Percentiles rank a stretch among this genome's conserved stretches.
phyloP scores from a whole-genome alignment of 1,140 invertebrate genomes.

The Acyrthosiphon pisum region DNA sequence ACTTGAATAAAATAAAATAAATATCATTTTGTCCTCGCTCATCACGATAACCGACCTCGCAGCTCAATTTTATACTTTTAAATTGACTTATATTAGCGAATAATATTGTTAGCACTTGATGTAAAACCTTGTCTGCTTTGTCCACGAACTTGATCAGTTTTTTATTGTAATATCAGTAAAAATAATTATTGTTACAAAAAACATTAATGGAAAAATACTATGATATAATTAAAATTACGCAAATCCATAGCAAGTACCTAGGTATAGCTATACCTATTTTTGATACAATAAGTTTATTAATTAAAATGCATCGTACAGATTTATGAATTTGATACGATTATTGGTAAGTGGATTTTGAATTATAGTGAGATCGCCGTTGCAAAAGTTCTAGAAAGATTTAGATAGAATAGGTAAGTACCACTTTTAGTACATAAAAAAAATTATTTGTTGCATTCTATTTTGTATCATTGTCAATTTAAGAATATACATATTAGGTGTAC shows the following conservation, averaged over 20 bases:
- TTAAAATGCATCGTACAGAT: not conserved
- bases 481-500: not conserved
- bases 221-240: not conserved
- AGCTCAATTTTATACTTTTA: not conserved
- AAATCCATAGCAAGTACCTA: not conserved
- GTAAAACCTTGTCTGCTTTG: not conserved
- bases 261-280: not conserved
- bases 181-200: not conserved
- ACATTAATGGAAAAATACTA: not conserved
- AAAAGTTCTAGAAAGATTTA: not conserved
- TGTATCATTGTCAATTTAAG: not conserved
- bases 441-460: not conserved
- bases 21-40: not conserved
- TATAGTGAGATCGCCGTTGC: no score
- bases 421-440: not conserved
- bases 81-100: not conserved
- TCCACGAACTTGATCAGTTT: not conserved
- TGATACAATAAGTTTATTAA: not conserved
- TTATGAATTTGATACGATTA: not conserved
- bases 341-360: not conserved
- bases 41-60: not conserved
- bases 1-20: conserved; percentile 4
- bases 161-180: not conserved
- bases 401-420: not conserved
- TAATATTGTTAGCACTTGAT: not conserved